phyloP scores from a whole-genome alignment of 2,113 vertebrate genomes.

The Malurus melanocephalus region DNA sequence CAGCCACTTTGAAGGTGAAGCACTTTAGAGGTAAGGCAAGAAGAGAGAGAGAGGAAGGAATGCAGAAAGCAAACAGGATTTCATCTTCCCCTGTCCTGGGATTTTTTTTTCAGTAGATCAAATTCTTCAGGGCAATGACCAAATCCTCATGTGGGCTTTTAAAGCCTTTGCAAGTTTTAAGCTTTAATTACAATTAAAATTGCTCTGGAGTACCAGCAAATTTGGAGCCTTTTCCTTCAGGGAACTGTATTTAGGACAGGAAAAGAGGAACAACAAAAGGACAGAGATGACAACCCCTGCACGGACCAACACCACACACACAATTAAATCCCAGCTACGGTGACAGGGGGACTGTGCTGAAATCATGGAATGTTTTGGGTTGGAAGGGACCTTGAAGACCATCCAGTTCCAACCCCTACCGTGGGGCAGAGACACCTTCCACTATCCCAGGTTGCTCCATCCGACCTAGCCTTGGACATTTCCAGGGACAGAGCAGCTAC shows the following conservation, averaged over 20 bases:
- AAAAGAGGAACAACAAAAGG: not conserved
- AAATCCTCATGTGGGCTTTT: fast-evolving
- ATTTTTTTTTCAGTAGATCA: not conserved
- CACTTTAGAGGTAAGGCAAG: not conserved
- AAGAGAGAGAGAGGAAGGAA: not conserved
- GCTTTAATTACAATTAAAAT: not conserved
- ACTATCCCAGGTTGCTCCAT: not conserved
- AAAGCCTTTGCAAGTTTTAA: not conserved
- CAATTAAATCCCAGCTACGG: fast-evolving
- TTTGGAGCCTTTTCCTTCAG: not conserved
- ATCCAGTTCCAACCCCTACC: not conserved
- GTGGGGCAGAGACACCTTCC: not conserved
- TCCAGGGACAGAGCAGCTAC: not conserved
- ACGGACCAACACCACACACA: not conserved
- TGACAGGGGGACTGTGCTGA: not conserved
- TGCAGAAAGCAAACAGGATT: fast-evolving
- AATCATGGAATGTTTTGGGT: not conserved
- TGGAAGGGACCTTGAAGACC: not conserved
- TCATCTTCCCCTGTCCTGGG: not conserved
- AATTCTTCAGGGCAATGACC: not conserved
- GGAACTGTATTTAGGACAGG: not conserved
- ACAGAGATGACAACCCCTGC: not conserved
- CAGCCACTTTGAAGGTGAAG: not conserved
- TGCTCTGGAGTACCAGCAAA: not conserved
- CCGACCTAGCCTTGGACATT: not conserved